Conservation (phyloP, 2,113 vertebrate genomes). For the Anarhynchus alexandrinus region DNA sequence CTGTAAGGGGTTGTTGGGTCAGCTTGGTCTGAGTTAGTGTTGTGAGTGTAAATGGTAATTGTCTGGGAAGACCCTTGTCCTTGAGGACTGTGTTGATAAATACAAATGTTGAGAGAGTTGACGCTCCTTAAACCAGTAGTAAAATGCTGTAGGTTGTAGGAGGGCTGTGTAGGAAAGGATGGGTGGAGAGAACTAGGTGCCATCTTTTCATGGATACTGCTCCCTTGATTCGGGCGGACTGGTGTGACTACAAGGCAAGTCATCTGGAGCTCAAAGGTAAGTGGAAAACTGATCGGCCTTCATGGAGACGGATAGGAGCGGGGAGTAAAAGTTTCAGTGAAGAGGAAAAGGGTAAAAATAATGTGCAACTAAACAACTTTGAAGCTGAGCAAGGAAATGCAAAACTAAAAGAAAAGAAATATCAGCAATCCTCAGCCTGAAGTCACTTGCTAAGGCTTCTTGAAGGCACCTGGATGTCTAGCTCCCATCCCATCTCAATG, state of each 20-base stretch:
- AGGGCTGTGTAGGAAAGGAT: background rate
- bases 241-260: background rate
- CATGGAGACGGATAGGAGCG: background rate
- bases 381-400: background rate
- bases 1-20: accelerated
- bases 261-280: background rate
- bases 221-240: background rate
- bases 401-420: background rate
- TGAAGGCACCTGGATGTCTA: background rate
- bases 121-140: background rate
- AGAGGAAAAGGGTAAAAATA: background rate
- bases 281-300: background rate
- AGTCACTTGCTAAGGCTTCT: background rate
- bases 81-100: background rate
- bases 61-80: background rate
- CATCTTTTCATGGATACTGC: background rate
- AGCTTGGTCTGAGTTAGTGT: background rate
- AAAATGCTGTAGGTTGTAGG: background rate
- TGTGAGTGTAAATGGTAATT: background rate
- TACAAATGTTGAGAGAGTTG: background rate
- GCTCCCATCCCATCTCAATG: background rate
- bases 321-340: background rate
- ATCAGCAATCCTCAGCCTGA: background rate
- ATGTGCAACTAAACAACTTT: background rate
- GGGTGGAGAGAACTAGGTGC: background rate